Evolutionary conservation across 2,888 invertebrate genomes (phyloP).

Genomic region (Blastobasis lacticolella): DNA sequence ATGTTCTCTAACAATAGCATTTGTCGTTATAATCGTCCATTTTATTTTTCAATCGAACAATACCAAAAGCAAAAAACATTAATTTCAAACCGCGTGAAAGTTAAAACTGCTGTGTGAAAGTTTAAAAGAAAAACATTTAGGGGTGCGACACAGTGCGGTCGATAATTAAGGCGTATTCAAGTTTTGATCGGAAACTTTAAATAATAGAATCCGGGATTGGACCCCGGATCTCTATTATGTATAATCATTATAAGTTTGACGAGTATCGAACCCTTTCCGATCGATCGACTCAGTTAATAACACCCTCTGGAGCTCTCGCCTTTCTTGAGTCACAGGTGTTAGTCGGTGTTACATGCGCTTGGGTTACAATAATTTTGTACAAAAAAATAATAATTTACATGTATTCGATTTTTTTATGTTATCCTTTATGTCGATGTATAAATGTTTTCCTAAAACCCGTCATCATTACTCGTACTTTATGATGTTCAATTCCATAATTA

Average conservation of each 20-base stretch:
- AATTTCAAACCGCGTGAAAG: constrained; percentile 7
- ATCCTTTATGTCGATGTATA: too few species aligned
- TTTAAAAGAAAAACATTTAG: constrained; percentile 41
- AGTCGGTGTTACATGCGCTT: background rate
- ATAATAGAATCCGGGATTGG: constrained; percentile 65
- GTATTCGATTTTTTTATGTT: too few species aligned
- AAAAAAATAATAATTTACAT: too few species aligned
- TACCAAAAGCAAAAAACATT: background rate
- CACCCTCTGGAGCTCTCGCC: constrained; percentile 51
- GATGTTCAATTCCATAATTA: too few species aligned
- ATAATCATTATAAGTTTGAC: constrained; percentile 59
- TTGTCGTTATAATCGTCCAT: too few species aligned
- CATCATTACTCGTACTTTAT: too few species aligned
- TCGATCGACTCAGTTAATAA: constrained; percentile 69
- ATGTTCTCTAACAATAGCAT: too few species aligned
- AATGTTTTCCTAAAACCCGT: too few species aligned
- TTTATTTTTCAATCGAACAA: too few species aligned
- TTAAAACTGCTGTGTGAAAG: constrained; percentile 37
- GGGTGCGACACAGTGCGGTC: constrained; percentile 58
- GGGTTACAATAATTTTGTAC: too few species aligned
- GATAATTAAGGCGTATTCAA: constrained; percentile 74
- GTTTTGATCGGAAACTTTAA: constrained; percentile 69
- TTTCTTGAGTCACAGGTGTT: constrained; percentile 54
- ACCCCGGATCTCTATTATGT: constrained; percentile 70
- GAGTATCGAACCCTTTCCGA: constrained; percentile 60